Conservation (phyloP, 2,888 invertebrate species). For the Falcaria lacertinaria region DNA sequence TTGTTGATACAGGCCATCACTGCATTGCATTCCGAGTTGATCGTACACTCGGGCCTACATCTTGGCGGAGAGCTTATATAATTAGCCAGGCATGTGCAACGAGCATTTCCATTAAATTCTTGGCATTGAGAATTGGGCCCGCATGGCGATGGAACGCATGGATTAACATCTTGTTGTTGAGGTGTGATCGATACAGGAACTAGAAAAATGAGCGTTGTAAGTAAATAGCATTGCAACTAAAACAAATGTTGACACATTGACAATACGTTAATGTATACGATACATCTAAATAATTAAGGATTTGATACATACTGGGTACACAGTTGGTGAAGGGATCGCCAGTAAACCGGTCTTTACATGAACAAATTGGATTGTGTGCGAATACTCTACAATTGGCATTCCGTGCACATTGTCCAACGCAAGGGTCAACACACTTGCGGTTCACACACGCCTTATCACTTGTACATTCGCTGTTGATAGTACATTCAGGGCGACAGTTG, state of each 20-base stretch:
- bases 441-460: conserved; percentile 87
- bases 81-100: conserved; percentile 85
- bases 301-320: conserved; percentile 65
- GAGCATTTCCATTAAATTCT: conserved; percentile 82
- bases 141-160: conserved; percentile 88
- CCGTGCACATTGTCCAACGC: conserved; percentile 87
- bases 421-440: conserved; percentile 89
- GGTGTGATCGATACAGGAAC: conserved; percentile 46
- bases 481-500: conserved; percentile 90
- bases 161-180: conserved; percentile 59
- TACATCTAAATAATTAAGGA: no score
- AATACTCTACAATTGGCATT: conserved; percentile 89
- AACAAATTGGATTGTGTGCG: conserved; percentile 90
- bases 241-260: no score
- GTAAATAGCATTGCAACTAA: neutral
- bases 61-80: conserved; percentile 88
- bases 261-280: no score
- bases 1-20: conserved; percentile 84
- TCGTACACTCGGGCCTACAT: conserved; percentile 86
- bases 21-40: conserved; percentile 85
- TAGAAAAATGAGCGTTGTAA: conserved; percentile 25
- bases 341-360: conserved; percentile 84
- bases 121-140: conserved; percentile 88
- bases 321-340: conserved; percentile 87
- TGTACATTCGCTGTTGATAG: conserved; percentile 88